Base-by-base conservation (phyloP, 2,113 vertebrate species). In the Malurus cyaneus region DNA sequence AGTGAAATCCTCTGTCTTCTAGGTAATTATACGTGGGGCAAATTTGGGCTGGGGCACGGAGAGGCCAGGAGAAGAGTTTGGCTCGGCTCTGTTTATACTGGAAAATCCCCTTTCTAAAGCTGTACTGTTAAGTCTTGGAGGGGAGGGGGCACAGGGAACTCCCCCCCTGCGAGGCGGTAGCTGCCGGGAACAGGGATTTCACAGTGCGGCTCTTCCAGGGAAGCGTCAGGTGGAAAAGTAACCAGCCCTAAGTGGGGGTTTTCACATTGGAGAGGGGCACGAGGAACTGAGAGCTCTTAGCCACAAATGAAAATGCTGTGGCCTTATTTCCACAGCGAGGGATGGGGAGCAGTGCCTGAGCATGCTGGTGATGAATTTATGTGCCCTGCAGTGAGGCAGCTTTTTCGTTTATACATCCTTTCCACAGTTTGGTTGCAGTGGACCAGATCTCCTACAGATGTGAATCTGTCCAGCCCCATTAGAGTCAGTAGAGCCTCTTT, bases 81-180 rank as follows among this genome's bases (percentile, higher is more conserved):
- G 92, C 80, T 93, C 42, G 39, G 44, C 76, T 94, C n/a, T 96
- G 95, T 97, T 97, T 96, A 84, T 93, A 67, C 94, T 94, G 93
- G 96, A 96, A 97, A 96, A 97, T 96, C 93, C 95, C 94, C 91
- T 93, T 93, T 96, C 89, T 97, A 80, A 95, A 93, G 74, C 91
- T 89, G 70, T 6, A 94, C 94, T 97, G 94, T 97, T 92, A 76
- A 91, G 74, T 32, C 56, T 64, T 54, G 54, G 46, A 90, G 64
- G 34, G 67, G 86, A 94, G 74, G 87, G 95, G 95, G 89, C 84
- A 59, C 36, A 80, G 91, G 95, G 71, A 95, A 88, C 89, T 96
- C 79, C 93, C 88, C 81, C 62, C 1, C 12, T 23, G n/a, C 0
- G 0, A 86, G 80, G 77, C 2, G 0, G 72, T 10, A 83, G 91